These are phyloP conservation scores for Pseudorasbora parva DNA, from an alignment of 2,113 vertebrate genomes.

Conservation along the genomic window DNA sequence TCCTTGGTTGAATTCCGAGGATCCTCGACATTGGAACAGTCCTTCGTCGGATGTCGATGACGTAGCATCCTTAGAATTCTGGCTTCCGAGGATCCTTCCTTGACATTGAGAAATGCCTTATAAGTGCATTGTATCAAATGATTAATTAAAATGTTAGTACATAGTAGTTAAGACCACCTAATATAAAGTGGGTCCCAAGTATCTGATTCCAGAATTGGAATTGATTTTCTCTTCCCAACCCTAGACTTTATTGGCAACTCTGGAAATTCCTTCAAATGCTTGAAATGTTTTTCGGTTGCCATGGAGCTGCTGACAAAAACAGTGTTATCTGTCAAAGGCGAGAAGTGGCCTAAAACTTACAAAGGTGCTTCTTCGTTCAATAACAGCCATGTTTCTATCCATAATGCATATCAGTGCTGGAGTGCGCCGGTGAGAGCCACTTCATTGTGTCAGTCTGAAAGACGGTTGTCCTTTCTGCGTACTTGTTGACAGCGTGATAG, in stretches of 20 bases:
- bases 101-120: too few species aligned
- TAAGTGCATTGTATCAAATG: too few species aligned
- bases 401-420: slow-evolving; percentile 6
- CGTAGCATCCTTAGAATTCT: too few species aligned
- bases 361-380: not conserved
- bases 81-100: too few species aligned
- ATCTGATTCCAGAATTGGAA: too few species aligned
- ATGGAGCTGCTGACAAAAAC: slow-evolving; percentile 22
- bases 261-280: not conserved
- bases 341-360: slow-evolving; percentile 4
- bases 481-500: not conserved
- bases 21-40: too few species aligned
- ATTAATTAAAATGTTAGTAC: too few species aligned
- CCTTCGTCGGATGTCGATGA: too few species aligned
- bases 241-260: not conserved
- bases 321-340: slow-evolving; percentile 15
- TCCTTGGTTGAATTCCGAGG: too few species aligned
- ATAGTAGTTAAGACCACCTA: too few species aligned
- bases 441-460: slow-evolving; percentile 3
- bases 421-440: not conserved
- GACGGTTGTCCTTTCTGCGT: not conserved
- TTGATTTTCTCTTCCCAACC: too few species aligned
- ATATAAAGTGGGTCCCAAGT: too few species aligned
- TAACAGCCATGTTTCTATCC: not conserved
- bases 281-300: slow-evolving; percentile 42